Base-by-base conservation (phyloP, 1,140 invertebrate species). In the Macrosteles quadrilineatus region DNA sequence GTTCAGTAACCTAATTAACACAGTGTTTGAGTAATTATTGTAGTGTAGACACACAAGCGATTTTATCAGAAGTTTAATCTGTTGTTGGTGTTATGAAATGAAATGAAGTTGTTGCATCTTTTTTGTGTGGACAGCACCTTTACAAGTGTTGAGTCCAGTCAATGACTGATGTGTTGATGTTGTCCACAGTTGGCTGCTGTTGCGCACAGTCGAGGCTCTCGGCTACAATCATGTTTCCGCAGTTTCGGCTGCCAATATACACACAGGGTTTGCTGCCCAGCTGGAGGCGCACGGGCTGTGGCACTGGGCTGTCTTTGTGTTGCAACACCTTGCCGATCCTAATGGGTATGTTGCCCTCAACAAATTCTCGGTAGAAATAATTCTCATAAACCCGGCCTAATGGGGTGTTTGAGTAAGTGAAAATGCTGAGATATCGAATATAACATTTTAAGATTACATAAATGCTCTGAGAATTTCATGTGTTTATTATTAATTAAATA, bases 261-360 rank as follows among this genome's bases (percentile, higher is more conserved):
- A 92, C 70, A 81, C 85, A 0, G 90, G 88, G 68, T 94, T 94
- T 78, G 92, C 95, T 0, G 85, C 88, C 3, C 94, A 97, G 80
- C 80, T 98, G 32, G 94, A 97, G 80, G 85, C 89, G 30, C 79
- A 88, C 17, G 93, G 90, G 0, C 78, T 91, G 0, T 97, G 95
- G 94, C 88, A 95, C 17, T 95, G 93, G 88, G 89, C 94, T 0
- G 85, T 95, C n/a, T 96, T 94, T 80, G 92, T 93, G 19, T 78
- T 94, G 0, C 79, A 95, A 12, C 93, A 96, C 78, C 84, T 96
- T n/a, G 82, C 88, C 55, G 83, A 95, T 74, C 77, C 83, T 14
- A 74, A 78, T 47, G 80, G 80, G 85, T 87, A 75, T 79, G 79
- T 68, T 59, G 25, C 30, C 53, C 4, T 11, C 23, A n/a, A 11